phyloP scores from a whole-genome alignment of 2,113 vertebrate genomes.

The Carassius auratus region DNA sequence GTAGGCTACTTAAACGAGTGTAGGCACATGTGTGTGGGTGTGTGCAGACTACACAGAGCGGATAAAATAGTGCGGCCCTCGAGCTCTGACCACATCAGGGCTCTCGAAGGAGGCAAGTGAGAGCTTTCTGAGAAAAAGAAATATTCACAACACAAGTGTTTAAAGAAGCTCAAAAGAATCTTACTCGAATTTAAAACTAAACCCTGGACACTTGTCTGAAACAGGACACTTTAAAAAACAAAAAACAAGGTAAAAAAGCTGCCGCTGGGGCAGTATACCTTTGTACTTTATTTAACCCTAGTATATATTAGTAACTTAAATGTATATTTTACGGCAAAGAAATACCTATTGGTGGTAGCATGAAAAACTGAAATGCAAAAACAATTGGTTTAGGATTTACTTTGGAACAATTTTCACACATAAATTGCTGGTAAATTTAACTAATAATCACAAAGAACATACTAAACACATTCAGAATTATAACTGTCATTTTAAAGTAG shows the following conservation, averaged over 20 bases:
- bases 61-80: slow-evolving; percentile 25
- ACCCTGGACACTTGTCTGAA: not conserved
- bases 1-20: slow-evolving; percentile 45
- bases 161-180: slow-evolving; percentile 17
- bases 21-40: slow-evolving; percentile 37
- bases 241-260: not conserved
- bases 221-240: not conserved
- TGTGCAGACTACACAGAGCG: slow-evolving; percentile 13
- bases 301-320: too few species aligned
- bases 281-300: too few species aligned
- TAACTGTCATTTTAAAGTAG: too few species aligned
- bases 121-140: not conserved
- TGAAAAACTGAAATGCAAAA: too few species aligned
- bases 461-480: too few species aligned
- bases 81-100: slow-evolving; percentile 35
- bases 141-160: slow-evolving; percentile 25
- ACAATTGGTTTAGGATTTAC: too few species aligned
- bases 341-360: too few species aligned
- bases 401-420: too few species aligned
- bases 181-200: not conserved
- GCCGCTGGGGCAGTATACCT: too few species aligned
- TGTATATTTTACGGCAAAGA: too few species aligned
- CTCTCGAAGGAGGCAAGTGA: slow-evolving; percentile 24
- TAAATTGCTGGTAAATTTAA: too few species aligned
- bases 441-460: too few species aligned